Conservation (phyloP, 2,113 vertebrate species). For the Mystacornis crossleyi region DNA sequence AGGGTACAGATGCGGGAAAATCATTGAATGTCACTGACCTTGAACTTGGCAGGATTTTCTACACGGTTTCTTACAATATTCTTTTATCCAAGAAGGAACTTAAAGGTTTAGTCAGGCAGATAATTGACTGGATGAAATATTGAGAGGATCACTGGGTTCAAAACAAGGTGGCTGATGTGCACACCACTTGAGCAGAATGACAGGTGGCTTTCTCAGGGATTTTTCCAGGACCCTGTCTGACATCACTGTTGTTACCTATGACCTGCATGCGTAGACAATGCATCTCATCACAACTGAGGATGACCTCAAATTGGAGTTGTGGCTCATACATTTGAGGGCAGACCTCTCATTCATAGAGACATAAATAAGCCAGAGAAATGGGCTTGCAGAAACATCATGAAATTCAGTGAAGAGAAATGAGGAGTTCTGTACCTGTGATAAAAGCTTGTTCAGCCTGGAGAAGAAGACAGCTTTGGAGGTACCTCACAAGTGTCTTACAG, state of each 20-base stretch:
- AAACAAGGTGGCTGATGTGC: neutral
- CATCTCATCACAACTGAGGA: neutral
- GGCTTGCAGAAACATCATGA: neutral
- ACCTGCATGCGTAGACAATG: neutral
- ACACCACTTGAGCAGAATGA: neutral
- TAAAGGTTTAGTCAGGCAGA: neutral
- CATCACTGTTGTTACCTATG: neutral
- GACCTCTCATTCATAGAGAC: neutral
- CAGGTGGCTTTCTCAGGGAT: neutral
- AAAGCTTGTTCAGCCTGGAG: neutral
- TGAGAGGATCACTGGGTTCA: neutral
- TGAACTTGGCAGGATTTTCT: neutral
- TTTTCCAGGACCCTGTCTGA: neutral
- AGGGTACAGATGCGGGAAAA: neutral
- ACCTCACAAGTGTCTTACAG: neutral
- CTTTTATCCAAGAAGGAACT: neutral
- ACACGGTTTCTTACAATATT: fast-evolving
- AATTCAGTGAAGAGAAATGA: neutral
- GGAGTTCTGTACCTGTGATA: neutral
- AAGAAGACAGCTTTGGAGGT: neutral
- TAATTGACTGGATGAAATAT: neutral
- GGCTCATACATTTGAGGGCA: neutral
- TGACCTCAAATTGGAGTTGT: neutral
- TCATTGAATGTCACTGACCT: neutral
- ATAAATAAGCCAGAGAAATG: neutral